Percentiles rank a stretch among this genome's conserved stretches.
phyloP scores from a whole-genome alignment of 2,113 vertebrate species.

The Pangasianodon gigas region DNA sequence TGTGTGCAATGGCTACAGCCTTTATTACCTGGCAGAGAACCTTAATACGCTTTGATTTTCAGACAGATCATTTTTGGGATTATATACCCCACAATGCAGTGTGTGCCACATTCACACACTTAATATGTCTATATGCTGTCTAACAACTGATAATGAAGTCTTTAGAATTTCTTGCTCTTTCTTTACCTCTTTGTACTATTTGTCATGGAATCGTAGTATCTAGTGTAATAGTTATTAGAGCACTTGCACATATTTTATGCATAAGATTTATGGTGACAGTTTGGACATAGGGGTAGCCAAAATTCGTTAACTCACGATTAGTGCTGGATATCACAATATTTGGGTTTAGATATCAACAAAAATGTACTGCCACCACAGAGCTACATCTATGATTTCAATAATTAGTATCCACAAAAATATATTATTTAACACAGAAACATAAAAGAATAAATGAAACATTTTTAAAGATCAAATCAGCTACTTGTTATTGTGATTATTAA shows the following conservation, averaged over 20 bases:
- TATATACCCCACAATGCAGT: slow-evolving; percentile 10
- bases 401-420: neutral
- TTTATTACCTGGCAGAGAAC: slow-evolving; percentile 75
- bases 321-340: neutral
- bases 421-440: neutral
- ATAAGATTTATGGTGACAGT: neutral
- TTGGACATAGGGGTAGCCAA: neutral
- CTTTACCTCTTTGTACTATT: neutral
- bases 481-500: neutral
- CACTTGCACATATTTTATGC: neutral
- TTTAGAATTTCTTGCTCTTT: neutral
- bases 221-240: neutral
- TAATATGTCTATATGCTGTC: slow-evolving; percentile 1
- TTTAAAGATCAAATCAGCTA: neutral
- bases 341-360: neutral
- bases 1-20: slow-evolving; percentile 76
- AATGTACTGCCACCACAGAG: neutral
- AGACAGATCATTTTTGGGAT: neutral
- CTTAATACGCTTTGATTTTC: slow-evolving; percentile 64
- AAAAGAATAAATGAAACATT: neutral
- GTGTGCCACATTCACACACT: slow-evolving; percentile 6
- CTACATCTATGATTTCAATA: neutral
- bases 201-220: neutral
- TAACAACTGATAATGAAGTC: neutral
- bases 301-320: neutral